phyloP scores from a whole-genome alignment of 2,113 vertebrate genomes.

The Oostethus manadensis region DNA sequence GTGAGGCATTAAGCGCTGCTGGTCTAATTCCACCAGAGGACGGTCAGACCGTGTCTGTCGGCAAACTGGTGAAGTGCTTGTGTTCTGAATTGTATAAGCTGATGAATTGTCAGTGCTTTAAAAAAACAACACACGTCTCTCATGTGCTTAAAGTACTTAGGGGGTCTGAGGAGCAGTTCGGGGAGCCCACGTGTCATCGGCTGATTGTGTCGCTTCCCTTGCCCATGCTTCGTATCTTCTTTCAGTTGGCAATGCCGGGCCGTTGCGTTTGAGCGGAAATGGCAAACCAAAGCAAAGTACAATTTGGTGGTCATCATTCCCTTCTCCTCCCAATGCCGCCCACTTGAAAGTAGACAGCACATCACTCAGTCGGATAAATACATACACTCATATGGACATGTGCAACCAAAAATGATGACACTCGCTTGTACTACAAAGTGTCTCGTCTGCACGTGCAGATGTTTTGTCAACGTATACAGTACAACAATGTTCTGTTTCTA shows the following conservation, averaged over 20 bases:
- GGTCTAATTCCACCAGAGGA: constrained; percentile 53
- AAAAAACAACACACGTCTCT: constrained; percentile 43
- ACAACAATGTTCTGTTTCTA: constrained; percentile 54
- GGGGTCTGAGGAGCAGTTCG: constrained; percentile 31
- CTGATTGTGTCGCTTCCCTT: constrained; percentile 53
- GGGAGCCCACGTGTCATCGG: constrained; percentile 34
- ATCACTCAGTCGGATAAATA: constrained; percentile 60
- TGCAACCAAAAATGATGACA: constrained; percentile 40
- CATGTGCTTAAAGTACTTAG: constrained; percentile 56
- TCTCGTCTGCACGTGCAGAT: constrained; percentile 46
- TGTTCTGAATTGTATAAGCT: constrained; percentile 66
- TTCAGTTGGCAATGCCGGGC: constrained; percentile 51
- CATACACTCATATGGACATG: constrained; percentile 50
- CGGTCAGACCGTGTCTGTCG: constrained; percentile 51
- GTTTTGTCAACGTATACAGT: constrained; percentile 61
- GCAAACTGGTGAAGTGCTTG: constrained; percentile 70
- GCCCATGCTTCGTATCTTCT: constrained; percentile 65
- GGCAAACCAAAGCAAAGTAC: constrained; percentile 70
- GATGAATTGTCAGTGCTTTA: constrained; percentile 70
- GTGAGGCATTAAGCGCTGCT: constrained; percentile 52
- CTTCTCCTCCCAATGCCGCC: constrained; percentile 53
- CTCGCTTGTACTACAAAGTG: constrained; percentile 32
- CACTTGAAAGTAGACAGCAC: constrained; percentile 17
- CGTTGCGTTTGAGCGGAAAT: constrained; percentile 73
- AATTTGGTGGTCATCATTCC: constrained; percentile 67